These are phyloP conservation scores for Drosophila buzzatii DNA, from an alignment of 2,888 invertebrate genomes.

Conservation along the genomic window DNA sequence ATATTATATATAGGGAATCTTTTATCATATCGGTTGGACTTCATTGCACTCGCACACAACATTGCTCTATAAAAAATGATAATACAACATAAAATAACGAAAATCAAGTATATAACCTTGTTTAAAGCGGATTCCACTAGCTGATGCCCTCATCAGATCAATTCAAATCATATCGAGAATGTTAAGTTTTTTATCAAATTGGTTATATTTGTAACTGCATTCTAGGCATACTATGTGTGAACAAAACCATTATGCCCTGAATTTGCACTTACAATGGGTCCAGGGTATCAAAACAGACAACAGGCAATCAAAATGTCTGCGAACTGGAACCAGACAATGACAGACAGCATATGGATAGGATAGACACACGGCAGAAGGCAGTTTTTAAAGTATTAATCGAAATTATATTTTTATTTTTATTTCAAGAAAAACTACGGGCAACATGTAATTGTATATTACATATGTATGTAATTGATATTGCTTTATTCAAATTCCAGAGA, in stretches of 20 bases:
- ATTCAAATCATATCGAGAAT: no score
- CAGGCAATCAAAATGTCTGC: constrained; percentile 73
- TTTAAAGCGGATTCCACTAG: background rate
- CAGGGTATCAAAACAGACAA: constrained; percentile 39
- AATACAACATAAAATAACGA: constrained; percentile 47
- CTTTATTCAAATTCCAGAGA: background rate
- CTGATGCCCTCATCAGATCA: background rate
- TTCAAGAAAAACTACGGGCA: background rate
- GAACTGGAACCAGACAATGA: constrained; percentile 56
- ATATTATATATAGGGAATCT: constrained; percentile 5
- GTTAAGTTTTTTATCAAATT: no score
- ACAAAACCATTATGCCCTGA: background rate
- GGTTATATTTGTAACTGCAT: no score
- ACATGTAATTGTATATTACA: no score
- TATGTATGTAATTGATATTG: background rate
- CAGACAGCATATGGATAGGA: constrained; percentile 64
- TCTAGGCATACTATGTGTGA: background rate
- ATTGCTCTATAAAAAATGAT: constrained; percentile 53
- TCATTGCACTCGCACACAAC: constrained; percentile 36
- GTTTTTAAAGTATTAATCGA: constrained; percentile 16
- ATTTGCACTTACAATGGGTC: background rate
- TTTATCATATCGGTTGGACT: constrained; percentile 29
- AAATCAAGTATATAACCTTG: background rate
- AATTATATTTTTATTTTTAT: background rate
- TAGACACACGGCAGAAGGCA: constrained; percentile 42